Base-by-base conservation (phyloP, 2,797 vertebrate genomes). In the Typhlichthys eigenmanni region DNA sequence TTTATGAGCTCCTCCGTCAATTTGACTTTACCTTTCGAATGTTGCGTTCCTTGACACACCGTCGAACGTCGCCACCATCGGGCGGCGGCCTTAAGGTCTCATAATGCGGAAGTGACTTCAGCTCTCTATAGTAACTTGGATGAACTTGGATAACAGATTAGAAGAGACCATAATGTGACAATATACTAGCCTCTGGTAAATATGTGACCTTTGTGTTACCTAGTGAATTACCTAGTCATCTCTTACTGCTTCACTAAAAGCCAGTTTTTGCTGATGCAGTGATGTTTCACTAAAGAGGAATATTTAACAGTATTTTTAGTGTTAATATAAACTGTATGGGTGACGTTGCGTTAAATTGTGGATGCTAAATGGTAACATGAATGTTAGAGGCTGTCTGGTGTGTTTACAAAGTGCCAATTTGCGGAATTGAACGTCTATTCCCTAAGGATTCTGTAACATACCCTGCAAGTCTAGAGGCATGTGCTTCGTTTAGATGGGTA, bases 401-500 rank as follows among this genome's bases (percentile, higher is more conserved):
- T 63, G 68, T 72, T 77, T 78, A 59, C 60, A 56, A 59, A 72
- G 68, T 64, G 64, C 64, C 75, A 62, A 67, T 55, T 24, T 62
- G 55, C 52, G 45, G 61, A 56, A 48, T 64, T 52, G 66, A 84
- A 68, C 48, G 50, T 66, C 54, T 62, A 52, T 71, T 81, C 79
- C 82, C 74, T 66, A 58, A 82, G 76, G 80, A 85, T 85, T 62
- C 83, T 82, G 75, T 77, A 85, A 82, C 77, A 84, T 81, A 76
- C 8, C 49, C 81, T 68, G 72, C 68, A 71, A 65, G 80, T 85
- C 80, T 17, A 79, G 84, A 86, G 73, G 72, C 87, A 75, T 82
- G 80, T 75, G 88, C 87, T 87, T 84, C 81, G 90, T 90, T 90
- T 88, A 90, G 87, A 84, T 67, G 69, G 85, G 86, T 86, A 91